phyloP scores from a whole-genome alignment of 2,888 invertebrate species.

The Marasmarcha lunaedactyla region DNA sequence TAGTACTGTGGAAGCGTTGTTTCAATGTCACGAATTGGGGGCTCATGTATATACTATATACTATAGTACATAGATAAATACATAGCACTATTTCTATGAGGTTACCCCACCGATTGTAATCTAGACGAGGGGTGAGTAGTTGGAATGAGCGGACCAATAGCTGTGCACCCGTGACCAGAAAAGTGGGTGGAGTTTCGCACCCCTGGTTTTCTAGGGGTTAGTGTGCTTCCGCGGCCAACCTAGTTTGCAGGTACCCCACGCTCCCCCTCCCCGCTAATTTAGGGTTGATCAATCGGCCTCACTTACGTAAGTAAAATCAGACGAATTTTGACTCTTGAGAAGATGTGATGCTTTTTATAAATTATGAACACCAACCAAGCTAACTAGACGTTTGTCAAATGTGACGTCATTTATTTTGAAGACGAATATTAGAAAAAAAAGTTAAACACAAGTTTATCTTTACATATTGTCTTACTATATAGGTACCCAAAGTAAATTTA shows the following conservation, averaged over 20 bases:
- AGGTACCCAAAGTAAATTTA: no score
- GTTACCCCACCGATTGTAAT: constrained; percentile 70
- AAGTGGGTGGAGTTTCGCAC: constrained; percentile 70
- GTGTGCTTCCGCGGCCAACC: constrained; percentile 71
- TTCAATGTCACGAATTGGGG: constrained; percentile 61
- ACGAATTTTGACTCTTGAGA: constrained; percentile 24
- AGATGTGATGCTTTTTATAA: constrained; percentile 13
- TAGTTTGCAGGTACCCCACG: constrained; percentile 55
- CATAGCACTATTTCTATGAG: constrained; percentile 68
- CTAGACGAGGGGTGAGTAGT: constrained; percentile 63
- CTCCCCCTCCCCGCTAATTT: constrained; percentile 57
- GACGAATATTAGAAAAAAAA: no score
- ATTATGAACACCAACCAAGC: no score
- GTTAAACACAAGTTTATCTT: no score
- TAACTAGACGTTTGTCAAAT: no score
- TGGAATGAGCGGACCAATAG: constrained; percentile 61
- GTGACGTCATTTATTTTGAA: no score
- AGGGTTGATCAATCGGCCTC: constrained; percentile 65
- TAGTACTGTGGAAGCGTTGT: constrained; percentile 20
- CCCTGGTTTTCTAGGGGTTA: constrained; percentile 72
- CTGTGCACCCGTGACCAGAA: constrained; percentile 67
- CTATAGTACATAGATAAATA: constrained; percentile 25
- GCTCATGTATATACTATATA: constrained; percentile 37
- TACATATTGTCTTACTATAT: no score
- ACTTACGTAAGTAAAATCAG: constrained; percentile 51